Evolutionary conservation across 1,140 invertebrate species (phyloP), one percentile per base, ranked within the genome.

Genomic region (Drosophila nikananu): DNA sequence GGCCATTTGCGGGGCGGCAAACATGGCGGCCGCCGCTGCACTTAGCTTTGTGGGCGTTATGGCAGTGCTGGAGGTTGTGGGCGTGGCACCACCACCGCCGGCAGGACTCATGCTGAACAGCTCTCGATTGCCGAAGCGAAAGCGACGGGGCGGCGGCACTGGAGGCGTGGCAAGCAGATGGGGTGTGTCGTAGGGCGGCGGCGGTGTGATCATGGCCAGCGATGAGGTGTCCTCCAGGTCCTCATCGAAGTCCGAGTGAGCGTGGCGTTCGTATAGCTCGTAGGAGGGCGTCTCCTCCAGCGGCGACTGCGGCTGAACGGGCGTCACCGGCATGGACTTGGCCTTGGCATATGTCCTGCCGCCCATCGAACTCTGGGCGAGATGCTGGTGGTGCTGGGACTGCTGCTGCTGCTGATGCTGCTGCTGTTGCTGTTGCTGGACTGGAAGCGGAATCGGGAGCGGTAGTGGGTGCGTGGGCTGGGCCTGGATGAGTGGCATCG

Each of bases 401-500:
- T 19, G 17, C 8, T 19, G 51, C 1, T 39, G 63, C 5, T 48
- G 49, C 5, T 19, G 17, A 2, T 19, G 51, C 1, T 32, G 70
- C n/a, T 59, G 66, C 25, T 72, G 60, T 8, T 59, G 64, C 51
- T 27, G 63, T 19, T 42, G 61, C 7, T 37, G 44, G 55, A 35
- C 46, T 46, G 17, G 58, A 54, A 25, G 46, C 55, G 42, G 72
- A 8, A 55, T 39, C 21, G 48, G 63, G 51, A 27, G 48, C 46
- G 42, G 72, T 25, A 49, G 57, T 76, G 65, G 77, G 76, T 59
- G 54, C 27, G 72, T 68, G 65, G 82, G 77, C 72, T 74, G 59
- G 55, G 83, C 60, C 84, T 92, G 89, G 71, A 93, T 93, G 77
- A 93, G 81, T 79, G 92, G 92, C 92, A 93, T 93, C 80, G 92